These are phyloP conservation scores for Caradrina clavipalpis DNA, from an alignment of 2,888 invertebrate genomes.

Conservation along the genomic window DNA sequence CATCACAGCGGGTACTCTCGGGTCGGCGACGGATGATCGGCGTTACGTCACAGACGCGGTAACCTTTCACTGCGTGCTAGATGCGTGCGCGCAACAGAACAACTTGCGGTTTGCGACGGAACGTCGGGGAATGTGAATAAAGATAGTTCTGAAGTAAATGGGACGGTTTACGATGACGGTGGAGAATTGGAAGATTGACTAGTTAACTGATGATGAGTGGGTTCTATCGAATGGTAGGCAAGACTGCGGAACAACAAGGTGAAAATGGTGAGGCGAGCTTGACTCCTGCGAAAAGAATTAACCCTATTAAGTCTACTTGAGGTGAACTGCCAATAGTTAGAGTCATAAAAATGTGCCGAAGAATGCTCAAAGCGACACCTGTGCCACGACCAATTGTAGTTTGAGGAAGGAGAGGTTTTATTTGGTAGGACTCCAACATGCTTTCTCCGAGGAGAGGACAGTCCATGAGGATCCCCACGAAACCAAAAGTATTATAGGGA, in stretches of 20 bases:
- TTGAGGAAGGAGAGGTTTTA: no score
- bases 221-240: neutral
- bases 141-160: conserved; percentile 24
- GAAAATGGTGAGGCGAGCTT: neutral
- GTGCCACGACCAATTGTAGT: no score
- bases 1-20: conserved; percentile 24
- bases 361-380: no score
- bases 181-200: neutral
- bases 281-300: neutral
- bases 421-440: no score
- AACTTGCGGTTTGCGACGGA: conserved; percentile 43
- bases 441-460: no score
- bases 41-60: conserved; percentile 70
- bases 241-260: neutral
- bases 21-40: conserved; percentile 61
- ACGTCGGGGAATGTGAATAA: conserved; percentile 41
- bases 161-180: neutral
- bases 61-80: conserved; percentile 74
- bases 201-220: neutral
- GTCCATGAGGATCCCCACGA: no score
- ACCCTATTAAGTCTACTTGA: no score
- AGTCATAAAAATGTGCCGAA: no score
- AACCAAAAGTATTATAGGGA: no score
- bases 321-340: no score
- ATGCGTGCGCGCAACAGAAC: conserved; percentile 50